Evolutionary conservation across 2,113 vertebrate genomes (phyloP).

Genomic region (Halichoeres trimaculatus): DNA sequence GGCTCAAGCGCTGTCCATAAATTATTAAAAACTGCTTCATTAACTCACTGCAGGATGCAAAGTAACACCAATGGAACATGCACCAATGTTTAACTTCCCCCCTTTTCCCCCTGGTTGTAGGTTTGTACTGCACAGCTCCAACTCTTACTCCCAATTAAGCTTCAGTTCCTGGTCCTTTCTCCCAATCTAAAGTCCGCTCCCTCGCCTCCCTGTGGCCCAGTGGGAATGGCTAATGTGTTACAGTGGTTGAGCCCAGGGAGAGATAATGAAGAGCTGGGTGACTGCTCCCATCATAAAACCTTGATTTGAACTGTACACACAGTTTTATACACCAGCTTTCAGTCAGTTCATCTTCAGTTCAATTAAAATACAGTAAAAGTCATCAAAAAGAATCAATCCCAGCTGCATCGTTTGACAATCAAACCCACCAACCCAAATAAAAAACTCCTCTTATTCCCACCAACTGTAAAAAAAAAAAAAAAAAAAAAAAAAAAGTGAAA

Average conservation of each 20-base stretch:
- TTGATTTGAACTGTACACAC: conserved; percentile 42
- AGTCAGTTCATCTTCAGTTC: conserved; percentile 53
- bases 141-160: conserved; percentile 45
- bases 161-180: conserved; percentile 28
- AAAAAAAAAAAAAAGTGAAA: conserved; percentile 21
- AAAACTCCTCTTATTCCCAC: background rate
- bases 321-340: conserved; percentile 1
- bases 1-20: background rate
- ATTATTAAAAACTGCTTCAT: conserved; percentile 9
- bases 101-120: conserved; percentile 8
- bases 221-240: conserved; percentile 44
- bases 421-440: background rate
- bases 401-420: conserved; percentile 9
- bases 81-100: background rate
- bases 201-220: conserved; percentile 35
- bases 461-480: background rate
- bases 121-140: background rate
- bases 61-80: conserved; percentile 14
- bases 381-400: background rate
- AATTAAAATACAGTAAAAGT: conserved; percentile 6
- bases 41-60: conserved; percentile 1
- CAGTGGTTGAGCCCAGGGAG: conserved; percentile 26
- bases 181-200: conserved; percentile 43
- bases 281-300: conserved; percentile 45
- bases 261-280: conserved; percentile 12